A percentile compares a stretch with the other conserved stretches of the same genome.
Evolutionary conservation across 2,113 vertebrate species (phyloP).

Genomic region (Amphiprion percula): DNA sequence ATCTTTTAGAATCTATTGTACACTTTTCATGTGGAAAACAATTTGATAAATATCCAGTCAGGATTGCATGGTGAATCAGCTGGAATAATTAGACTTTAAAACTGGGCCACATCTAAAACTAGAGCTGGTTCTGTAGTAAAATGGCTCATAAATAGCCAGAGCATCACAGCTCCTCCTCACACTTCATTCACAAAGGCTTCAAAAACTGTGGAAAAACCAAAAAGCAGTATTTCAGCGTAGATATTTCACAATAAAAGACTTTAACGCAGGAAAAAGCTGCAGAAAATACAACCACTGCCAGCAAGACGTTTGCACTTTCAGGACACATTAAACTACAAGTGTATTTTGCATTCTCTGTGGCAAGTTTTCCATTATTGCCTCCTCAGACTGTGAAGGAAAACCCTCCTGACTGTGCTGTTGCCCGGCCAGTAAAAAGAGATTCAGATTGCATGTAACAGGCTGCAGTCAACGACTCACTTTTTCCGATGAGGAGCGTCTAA

Average conservation of each 20-base stretch:
- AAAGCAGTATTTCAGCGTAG: not conserved
- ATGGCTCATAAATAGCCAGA: conserved; percentile 63
- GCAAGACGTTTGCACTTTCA: not conserved
- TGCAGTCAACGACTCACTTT: conserved; percentile 79
- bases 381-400: conserved; percentile 29
- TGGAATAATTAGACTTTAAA: not conserved
- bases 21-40: not conserved
- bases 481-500: conserved; percentile 73
- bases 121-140: conserved; percentile 40
- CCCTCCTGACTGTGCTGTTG: conserved; percentile 23
- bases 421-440: conserved; percentile 55
- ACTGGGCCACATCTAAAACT: not conserved
- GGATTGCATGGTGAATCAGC: not conserved
- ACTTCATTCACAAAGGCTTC: conserved; percentile 15
- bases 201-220: not conserved
- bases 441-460: conserved; percentile 46
- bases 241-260: not conserved
- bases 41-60: not conserved
- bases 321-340: not conserved
- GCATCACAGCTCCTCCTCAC: conserved; percentile 20
- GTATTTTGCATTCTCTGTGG: not conserved
- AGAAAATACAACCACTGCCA: not conserved
- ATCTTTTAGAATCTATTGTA: not conserved
- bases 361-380: conserved; percentile 15
- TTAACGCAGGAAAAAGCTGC: not conserved